Evolutionary conservation across 1,140 invertebrate genomes (phyloP).

Genomic region (Rhopalosiphum padi): DNA sequence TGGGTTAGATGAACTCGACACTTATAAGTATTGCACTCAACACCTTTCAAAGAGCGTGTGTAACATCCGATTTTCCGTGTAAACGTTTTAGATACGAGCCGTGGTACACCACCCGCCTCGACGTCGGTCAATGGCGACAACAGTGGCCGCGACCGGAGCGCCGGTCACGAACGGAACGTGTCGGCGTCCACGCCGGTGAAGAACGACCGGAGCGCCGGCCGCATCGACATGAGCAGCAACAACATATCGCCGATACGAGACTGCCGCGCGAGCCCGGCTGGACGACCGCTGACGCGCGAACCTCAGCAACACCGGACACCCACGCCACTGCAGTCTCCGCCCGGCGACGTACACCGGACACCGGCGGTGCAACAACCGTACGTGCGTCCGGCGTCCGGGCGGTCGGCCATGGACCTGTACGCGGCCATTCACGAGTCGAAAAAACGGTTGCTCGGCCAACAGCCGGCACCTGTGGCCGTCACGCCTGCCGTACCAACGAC

Average conservation of each 20-base stretch:
- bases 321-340: conserved; percentile 67
- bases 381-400: conserved; percentile 66
- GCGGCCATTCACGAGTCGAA: conserved; percentile 81
- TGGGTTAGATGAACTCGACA: background rate
- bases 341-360: conserved; percentile 69
- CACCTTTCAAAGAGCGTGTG: background rate
- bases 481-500: background rate
- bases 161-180: background rate
- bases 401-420: conserved; percentile 79
- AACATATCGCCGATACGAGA: conserved; percentile 61
- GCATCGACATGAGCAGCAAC: conserved; percentile 45
- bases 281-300: conserved; percentile 74
- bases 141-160: background rate
- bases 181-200: conserved; percentile 61
- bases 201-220: conserved; percentile 41
- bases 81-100: background rate
- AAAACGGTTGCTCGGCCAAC: conserved; percentile 67
- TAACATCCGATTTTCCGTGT: background rate
- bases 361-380: background rate
- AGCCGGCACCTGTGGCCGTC: background rate
- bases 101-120: background rate
- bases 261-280: conserved; percentile 59
- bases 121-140: background rate
- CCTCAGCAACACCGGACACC: conserved; percentile 69
- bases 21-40: background rate